Conservation (phyloP, 2,888 invertebrate genomes). For the Polydrusus pterygomalis region DNA sequence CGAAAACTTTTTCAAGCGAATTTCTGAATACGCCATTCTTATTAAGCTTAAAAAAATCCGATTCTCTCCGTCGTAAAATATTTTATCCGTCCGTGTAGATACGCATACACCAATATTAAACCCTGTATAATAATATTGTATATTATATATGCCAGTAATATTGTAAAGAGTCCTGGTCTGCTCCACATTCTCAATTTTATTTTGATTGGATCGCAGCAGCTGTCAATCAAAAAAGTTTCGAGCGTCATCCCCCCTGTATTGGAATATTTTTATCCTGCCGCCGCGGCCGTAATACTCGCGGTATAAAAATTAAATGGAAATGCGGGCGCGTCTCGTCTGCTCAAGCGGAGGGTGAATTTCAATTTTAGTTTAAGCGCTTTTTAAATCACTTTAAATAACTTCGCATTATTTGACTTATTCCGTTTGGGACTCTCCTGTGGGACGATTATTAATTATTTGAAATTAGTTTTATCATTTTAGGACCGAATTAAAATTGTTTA, state of each 20-base stretch:
- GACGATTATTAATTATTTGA: slow-evolving; percentile 29
- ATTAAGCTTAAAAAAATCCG: too few species aligned
- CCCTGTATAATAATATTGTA: background rate
- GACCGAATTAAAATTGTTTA: background rate
- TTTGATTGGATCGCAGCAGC: slow-evolving; percentile 53
- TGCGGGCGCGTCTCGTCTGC: slow-evolving; percentile 53
- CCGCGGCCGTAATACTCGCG: slow-evolving; percentile 68
- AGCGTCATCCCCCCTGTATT: slow-evolving; percentile 66
- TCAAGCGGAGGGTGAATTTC: slow-evolving; percentile 68
- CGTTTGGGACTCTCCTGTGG: slow-evolving; percentile 34
- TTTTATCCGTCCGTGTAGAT: too few species aligned
- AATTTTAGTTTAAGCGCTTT: slow-evolving; percentile 72
- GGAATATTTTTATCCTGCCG: slow-evolving; percentile 71
- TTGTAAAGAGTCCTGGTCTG: slow-evolving; percentile 8
- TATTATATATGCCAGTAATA: slow-evolving; percentile 4
- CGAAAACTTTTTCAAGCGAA: too few species aligned
- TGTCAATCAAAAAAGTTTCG: slow-evolving; percentile 55
- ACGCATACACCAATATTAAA: background rate
- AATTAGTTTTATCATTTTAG: slow-evolving; percentile 2
- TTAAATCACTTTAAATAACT: slow-evolving; percentile 70
- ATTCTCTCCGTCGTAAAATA: too few species aligned
- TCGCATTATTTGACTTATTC: slow-evolving; percentile 58
- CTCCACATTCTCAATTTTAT: slow-evolving; percentile 40
- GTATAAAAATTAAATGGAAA: slow-evolving; percentile 71
- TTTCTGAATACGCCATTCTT: too few species aligned